These are phyloP conservation scores for Apostichopus japonicus DNA, from an alignment of 35 echinoderm and acorn worm species.

Conservation along the genomic window DNA sequence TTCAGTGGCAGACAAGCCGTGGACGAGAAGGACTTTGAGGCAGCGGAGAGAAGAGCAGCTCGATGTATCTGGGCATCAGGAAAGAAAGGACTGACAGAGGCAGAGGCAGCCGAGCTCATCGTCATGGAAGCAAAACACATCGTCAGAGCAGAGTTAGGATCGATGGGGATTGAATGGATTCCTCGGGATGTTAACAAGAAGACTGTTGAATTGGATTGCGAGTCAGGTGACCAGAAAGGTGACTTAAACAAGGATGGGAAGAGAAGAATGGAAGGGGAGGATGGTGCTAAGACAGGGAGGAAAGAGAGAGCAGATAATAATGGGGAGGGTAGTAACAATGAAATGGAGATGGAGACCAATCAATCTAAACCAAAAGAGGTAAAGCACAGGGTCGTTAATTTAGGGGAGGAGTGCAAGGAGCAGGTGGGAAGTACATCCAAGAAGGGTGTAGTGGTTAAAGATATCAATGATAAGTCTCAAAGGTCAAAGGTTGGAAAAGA, in stretches of 20 bases:
- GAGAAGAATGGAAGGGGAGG: background rate
- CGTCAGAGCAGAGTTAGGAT: conserved; percentile 74
- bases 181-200: conserved; percentile 31
- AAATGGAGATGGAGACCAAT: background rate
- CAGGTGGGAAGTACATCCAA: background rate
- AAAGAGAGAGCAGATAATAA: background rate
- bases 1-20: conserved; percentile 87
- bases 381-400: background rate
- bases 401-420: background rate
- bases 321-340: background rate
- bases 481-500: background rate
- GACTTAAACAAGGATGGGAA: background rate
- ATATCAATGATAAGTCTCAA: background rate
- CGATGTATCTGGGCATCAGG: conserved; percentile 98
- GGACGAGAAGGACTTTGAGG: conserved; percentile 88
- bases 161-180: conserved; percentile 77
- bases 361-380: background rate
- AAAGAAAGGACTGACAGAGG: conserved; percentile 90
- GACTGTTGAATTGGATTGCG: background rate
- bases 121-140: conserved; percentile 85
- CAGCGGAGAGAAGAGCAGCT: conserved; percentile 72
- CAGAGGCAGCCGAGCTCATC: conserved; percentile 85
- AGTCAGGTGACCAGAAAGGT: background rate
- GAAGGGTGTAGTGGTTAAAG: background rate
- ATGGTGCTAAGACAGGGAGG: background rate